Evolutionary conservation across 2,113 vertebrate species (phyloP).

Genomic region (Daphoenositta chrysoptera): DNA sequence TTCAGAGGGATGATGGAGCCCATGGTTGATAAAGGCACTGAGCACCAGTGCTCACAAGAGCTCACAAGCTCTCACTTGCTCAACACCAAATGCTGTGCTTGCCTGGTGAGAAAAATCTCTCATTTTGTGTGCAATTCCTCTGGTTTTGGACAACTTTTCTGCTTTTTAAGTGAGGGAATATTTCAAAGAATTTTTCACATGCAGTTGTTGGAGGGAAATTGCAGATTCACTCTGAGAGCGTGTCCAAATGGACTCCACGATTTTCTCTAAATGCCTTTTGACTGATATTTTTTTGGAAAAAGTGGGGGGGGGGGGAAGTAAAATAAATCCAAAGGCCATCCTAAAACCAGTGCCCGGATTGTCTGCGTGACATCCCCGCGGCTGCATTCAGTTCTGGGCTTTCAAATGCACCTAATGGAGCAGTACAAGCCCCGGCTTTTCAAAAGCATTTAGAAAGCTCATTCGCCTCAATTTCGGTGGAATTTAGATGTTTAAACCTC

Average conservation of each 20-base stretch:
- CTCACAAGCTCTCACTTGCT: neutral
- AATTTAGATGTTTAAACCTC: neutral
- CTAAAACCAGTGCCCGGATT: neutral
- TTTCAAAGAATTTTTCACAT: neutral
- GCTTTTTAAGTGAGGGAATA: neutral
- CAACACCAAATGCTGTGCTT: neutral
- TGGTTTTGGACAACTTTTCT: neutral
- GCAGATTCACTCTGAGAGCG: neutral
- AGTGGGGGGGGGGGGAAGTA: neutral
- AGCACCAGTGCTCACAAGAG: neutral
- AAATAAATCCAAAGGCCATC: neutral
- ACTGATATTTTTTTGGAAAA: neutral
- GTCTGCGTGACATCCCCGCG: neutral
- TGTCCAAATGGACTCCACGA: neutral
- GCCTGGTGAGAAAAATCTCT: neutral
- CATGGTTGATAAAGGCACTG: rapidly evolving
- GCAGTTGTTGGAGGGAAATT: neutral
- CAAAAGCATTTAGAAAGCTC: neutral
- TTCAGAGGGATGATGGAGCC: neutral
- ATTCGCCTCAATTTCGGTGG: conserved; percentile 8
- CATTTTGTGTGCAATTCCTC: neutral
- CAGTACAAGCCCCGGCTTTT: conserved; percentile 1
- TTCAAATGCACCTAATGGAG: neutral
- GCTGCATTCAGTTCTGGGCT: neutral
- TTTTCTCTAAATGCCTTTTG: neutral